These are phyloP conservation scores for Colinus virginianus DNA, from an alignment of 2,113 vertebrate species.

Conservation along the genomic window DNA sequence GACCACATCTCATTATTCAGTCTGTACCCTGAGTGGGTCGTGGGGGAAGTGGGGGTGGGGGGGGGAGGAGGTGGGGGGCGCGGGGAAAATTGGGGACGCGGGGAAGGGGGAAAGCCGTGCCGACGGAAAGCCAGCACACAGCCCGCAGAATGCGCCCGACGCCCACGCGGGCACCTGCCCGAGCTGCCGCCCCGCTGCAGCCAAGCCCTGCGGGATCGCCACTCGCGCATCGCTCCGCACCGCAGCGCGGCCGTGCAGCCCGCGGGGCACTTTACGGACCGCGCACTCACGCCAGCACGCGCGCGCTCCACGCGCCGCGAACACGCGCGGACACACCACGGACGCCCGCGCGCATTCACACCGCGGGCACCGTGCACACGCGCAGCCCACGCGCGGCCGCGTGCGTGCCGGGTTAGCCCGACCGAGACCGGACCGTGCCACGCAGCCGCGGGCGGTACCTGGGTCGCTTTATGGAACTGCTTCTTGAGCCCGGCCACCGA, in stretches of 20 bases:
- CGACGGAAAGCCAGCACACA: rapidly evolving
- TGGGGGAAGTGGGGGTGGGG: background rate
- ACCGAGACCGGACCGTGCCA: background rate
- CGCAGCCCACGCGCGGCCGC: background rate
- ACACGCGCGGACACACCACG: background rate
- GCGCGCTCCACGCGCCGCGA: background rate
- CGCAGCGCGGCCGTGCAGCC: too few relatives aligned
- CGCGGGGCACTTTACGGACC: too few relatives aligned
- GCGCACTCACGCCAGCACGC: background rate
- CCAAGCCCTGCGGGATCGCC: too few relatives aligned
- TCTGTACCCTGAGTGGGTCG: background rate
- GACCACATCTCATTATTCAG: background rate
- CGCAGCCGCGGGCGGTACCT: conserved; percentile 71
- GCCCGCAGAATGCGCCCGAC: too few relatives aligned
- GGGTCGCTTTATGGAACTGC: conserved; percentile 92
- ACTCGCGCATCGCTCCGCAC: too few relatives aligned
- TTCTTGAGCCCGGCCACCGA: conserved; percentile 90
- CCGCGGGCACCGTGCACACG: rapidly evolving
- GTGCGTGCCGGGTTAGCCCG: background rate
- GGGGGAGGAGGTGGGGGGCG: background rate
- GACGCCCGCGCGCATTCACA: background rate
- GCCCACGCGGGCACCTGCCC: rapidly evolving
- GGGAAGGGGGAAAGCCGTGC: background rate
- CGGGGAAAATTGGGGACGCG: background rate
- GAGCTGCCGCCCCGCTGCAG: background rate